phyloP scores from a whole-genome alignment of 2,113 vertebrate species.

The Potamarius usumacintae region DNA sequence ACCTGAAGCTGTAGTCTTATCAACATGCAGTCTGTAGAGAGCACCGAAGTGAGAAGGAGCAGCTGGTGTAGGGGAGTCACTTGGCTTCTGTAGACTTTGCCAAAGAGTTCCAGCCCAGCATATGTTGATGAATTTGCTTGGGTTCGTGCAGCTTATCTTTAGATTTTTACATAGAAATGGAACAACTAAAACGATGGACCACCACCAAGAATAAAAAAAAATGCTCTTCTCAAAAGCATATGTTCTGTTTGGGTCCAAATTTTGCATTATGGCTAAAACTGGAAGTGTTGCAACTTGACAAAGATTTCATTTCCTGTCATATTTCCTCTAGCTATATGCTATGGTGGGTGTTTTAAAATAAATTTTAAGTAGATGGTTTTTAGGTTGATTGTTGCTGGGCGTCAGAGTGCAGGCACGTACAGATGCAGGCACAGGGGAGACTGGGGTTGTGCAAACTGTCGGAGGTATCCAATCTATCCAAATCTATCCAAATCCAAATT shows the following conservation, averaged over 20 bases:
- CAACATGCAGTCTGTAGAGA: background rate
- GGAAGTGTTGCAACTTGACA: background rate
- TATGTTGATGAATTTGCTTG: background rate
- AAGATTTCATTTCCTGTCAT: background rate
- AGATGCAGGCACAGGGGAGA: too few relatives aligned
- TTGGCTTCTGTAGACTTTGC: background rate
- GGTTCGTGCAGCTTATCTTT: too few relatives aligned
- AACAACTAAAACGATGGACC: background rate
- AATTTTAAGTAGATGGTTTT: background rate
- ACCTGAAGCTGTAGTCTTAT: background rate
- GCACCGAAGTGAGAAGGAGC: conserved; percentile 9
- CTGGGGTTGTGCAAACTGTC: too few relatives aligned
- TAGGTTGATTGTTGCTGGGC: background rate
- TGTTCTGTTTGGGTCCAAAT: background rate
- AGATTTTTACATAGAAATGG: background rate
- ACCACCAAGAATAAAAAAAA: background rate
- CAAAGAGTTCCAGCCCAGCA: background rate
- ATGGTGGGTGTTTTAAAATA: background rate
- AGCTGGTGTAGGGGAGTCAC: conserved; percentile 8
- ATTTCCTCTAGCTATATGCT: background rate
- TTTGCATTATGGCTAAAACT: background rate
- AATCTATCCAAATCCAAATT: too few relatives aligned
- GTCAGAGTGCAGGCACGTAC: background rate
- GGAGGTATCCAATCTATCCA: too few relatives aligned
- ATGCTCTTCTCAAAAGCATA: background rate